phyloP scores from a whole-genome alignment of 2,888 invertebrate species.

The Ctenicera cuprea region DNA sequence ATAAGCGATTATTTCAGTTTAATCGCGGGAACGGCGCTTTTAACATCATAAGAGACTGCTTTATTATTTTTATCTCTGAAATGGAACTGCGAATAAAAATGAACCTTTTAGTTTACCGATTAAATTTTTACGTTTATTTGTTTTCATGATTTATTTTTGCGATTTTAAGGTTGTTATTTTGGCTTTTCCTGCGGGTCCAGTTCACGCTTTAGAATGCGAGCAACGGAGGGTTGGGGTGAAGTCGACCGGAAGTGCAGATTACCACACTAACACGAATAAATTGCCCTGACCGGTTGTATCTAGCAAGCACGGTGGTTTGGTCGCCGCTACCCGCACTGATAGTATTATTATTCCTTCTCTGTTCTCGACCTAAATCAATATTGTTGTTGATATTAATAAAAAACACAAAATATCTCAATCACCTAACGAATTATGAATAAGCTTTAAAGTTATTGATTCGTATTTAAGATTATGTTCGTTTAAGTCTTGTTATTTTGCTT shows the following conservation, averaged over 20 bases:
- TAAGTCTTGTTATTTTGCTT: conserved; percentile 8
- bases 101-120: conserved; percentile 65
- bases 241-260: conserved; percentile 69
- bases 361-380: conserved; percentile 35
- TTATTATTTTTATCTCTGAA: conserved; percentile 69
- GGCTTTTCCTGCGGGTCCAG: conserved; percentile 42
- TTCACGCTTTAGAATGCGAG: conserved; percentile 43
- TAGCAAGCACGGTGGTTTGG: conserved; percentile 60
- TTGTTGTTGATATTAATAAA: conserved; percentile 19
- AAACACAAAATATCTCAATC: not conserved
- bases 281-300: conserved; percentile 64
- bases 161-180: conserved; percentile 47
- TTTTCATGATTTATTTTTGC: conserved; percentile 49
- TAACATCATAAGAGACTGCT: conserved; percentile 69
- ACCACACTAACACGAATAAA: conserved; percentile 68
- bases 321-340: conserved; percentile 36
- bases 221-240: conserved; percentile 59
- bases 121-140: conserved; percentile 63
- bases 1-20: conserved; percentile 70
- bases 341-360: conserved; percentile 40
- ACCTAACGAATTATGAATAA: not conserved
- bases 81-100: conserved; percentile 64
- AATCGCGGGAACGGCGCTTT: conserved; percentile 68
- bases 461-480: too few species aligned
- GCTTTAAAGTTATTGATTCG: not conserved